Percentiles rank a stretch among this genome's conserved stretches.
Evolutionary conservation across 2,888 invertebrate species (phyloP).

Genomic region (Callimorpha dominula): DNA sequence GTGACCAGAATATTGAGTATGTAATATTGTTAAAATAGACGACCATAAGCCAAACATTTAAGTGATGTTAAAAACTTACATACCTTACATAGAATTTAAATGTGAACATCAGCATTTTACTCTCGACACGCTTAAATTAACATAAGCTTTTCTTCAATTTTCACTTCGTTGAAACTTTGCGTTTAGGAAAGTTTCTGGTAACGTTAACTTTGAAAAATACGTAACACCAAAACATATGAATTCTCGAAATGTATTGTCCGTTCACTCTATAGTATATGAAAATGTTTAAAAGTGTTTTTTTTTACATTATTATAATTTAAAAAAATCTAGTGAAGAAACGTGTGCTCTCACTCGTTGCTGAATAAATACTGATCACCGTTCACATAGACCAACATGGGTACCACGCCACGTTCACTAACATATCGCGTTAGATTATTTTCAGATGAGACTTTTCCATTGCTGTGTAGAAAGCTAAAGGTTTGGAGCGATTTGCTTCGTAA

Average conservation of each 20-base stretch:
- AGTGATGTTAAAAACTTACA: slow-evolving; percentile 24
- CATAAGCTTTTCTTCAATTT: slow-evolving; percentile 29
- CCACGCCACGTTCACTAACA: slow-evolving; percentile 43
- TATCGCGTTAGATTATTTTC: slow-evolving; percentile 46
- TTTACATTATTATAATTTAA: slow-evolving; percentile 14
- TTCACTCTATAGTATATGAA: slow-evolving; percentile 28
- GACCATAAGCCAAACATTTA: background rate
- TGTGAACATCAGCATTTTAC: slow-evolving; percentile 33
- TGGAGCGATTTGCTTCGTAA: background rate
- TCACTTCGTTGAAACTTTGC: slow-evolving; percentile 42
- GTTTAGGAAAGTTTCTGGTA: slow-evolving; percentile 33
- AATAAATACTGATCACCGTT: slow-evolving; percentile 73
- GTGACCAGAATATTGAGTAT: slow-evolving; percentile 1
- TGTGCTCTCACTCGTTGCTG: slow-evolving; percentile 62
- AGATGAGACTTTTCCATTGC: slow-evolving; percentile 58
- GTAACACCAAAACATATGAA: slow-evolving; percentile 9
- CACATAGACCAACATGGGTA: slow-evolving; percentile 39
- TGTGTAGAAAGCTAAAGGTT: slow-evolving; percentile 24
- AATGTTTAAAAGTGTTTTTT: slow-evolving; percentile 31
- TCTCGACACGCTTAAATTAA: slow-evolving; percentile 18
- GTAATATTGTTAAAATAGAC: background rate
- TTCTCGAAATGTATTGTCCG: slow-evolving; percentile 16
- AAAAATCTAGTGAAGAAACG: slow-evolving; percentile 50
- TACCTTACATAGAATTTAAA: slow-evolving; percentile 39
- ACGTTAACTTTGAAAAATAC: slow-evolving; percentile 19